Evolutionary conservation across 2,797 vertebrate genomes (phyloP).

Genomic region (Alcedo quadribrachys): DNA sequence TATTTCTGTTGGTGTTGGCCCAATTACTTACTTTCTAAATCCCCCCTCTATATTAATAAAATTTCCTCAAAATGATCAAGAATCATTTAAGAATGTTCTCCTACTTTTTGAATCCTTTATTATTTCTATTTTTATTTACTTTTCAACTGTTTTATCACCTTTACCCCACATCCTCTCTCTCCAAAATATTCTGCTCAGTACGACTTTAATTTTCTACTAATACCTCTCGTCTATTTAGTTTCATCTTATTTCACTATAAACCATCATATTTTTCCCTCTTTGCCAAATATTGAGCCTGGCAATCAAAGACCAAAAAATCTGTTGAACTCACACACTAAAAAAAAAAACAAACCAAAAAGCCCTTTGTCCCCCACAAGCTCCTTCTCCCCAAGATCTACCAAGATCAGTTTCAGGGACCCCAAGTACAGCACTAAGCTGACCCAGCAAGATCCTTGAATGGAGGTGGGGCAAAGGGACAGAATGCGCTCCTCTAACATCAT

Average conservation of each 20-base stretch:
- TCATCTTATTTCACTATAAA: background rate
- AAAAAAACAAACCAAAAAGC: rapidly evolving
- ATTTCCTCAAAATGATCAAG: background rate
- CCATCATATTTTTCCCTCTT: background rate
- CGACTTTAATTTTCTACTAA: background rate
- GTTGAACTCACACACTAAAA: background rate
- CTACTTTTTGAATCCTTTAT: background rate
- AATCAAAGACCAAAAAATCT: background rate
- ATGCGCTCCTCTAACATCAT: background rate
- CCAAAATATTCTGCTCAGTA: background rate
- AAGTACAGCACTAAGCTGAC: background rate
- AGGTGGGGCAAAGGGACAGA: background rate
- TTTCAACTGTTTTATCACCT: background rate
- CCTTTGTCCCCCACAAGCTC: rapidly evolving
- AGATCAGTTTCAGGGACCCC: background rate
- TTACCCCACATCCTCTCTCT: background rate
- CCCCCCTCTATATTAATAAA: background rate
- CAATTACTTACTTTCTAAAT: background rate
- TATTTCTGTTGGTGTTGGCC: background rate
- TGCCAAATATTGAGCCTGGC: background rate
- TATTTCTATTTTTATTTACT: background rate
- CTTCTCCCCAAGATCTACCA: background rate
- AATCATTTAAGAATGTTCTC: background rate
- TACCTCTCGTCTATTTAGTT: background rate
- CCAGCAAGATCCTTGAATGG: background rate